phyloP scores from a whole-genome alignment of 2,888 invertebrate genomes.

The Drosophila peninsularis region DNA sequence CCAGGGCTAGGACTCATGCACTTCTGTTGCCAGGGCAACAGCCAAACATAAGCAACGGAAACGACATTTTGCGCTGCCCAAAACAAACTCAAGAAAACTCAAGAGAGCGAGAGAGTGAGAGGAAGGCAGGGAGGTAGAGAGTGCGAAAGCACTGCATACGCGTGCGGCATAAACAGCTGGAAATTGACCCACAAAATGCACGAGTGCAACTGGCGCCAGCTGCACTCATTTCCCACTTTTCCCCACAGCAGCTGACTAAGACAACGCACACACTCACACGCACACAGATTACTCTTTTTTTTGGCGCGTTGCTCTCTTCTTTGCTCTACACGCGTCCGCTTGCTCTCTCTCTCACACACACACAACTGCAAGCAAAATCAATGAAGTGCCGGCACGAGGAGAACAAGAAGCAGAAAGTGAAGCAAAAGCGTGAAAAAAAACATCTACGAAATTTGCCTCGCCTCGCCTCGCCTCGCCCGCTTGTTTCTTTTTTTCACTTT shows the following conservation, averaged over 20 bases:
- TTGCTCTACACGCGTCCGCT: constrained; percentile 7
- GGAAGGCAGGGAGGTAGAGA: neutral
- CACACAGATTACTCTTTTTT: constrained; percentile 10
- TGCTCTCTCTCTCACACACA: constrained; percentile 5
- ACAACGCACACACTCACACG: constrained; percentile 12
- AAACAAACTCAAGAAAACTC: constrained; percentile 30
- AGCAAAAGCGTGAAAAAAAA: constrained; percentile 22
- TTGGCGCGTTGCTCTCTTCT: constrained; percentile 21
- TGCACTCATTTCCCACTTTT: constrained; percentile 9
- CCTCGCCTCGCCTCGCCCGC: constrained; percentile 21
- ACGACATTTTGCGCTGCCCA: constrained; percentile 1
- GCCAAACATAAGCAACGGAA: constrained; percentile 9
- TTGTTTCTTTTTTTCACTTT: constrained; percentile 7
- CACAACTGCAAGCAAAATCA: constrained; percentile 27
- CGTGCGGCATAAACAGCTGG: constrained; percentile 36
- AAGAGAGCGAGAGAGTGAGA: neutral
- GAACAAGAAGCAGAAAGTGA: constrained; percentile 30
- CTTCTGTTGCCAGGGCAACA: constrained; percentile 36
- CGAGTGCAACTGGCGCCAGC: constrained; percentile 28
- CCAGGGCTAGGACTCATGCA: constrained; percentile 27
- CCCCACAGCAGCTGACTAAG: constrained; percentile 41
- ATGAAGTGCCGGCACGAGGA: constrained; percentile 51
- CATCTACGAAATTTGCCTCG: constrained; percentile 28
- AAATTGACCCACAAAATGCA: constrained; percentile 47
- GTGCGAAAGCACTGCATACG: constrained; percentile 11